Conservation (phyloP, 2,888 invertebrate genomes). For the Parnassius apollo region DNA sequence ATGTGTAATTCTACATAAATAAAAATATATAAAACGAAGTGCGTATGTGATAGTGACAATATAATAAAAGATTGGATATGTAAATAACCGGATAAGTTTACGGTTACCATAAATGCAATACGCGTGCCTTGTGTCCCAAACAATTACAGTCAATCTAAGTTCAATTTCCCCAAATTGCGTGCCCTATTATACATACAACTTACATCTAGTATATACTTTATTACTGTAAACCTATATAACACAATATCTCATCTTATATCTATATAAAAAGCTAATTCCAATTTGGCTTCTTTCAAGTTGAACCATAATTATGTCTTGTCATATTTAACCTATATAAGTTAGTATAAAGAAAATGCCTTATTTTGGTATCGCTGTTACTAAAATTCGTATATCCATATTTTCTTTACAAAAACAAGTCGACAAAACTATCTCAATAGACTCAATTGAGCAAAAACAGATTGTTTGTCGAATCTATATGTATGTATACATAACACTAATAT, state of each 20-base stretch:
- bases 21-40: too few species aligned
- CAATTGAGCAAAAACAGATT: slow-evolving; percentile 43
- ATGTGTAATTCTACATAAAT: too few species aligned
- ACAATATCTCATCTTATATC: slow-evolving; percentile 44
- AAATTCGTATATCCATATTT: slow-evolving; percentile 48
- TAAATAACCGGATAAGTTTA: too few species aligned
- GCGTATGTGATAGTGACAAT: too few species aligned
- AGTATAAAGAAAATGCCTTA: slow-evolving; percentile 62
- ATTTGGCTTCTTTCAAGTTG: slow-evolving; percentile 82
- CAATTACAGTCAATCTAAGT: slow-evolving; percentile 41
- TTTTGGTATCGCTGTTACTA: slow-evolving; percentile 69
- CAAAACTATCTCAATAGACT: slow-evolving; percentile 35
- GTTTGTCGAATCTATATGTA: slow-evolving; percentile 31
- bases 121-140: slow-evolving; percentile 8
- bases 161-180: slow-evolving; percentile 51
- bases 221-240: slow-evolving; percentile 39
- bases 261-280: slow-evolving; percentile 67
- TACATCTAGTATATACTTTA: slow-evolving; percentile 39
- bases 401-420: slow-evolving; percentile 38
- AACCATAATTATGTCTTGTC: slow-evolving; percentile 78
- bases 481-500: slow-evolving; percentile 46
- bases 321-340: slow-evolving; percentile 50
- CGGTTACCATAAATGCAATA: slow-evolving; percentile 15
- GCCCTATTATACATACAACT: slow-evolving; percentile 35
- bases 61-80: too few species aligned